Evolutionary conservation across 2,797 vertebrate species (phyloP).

Genomic region (Hemitrygon akajei): DNA sequence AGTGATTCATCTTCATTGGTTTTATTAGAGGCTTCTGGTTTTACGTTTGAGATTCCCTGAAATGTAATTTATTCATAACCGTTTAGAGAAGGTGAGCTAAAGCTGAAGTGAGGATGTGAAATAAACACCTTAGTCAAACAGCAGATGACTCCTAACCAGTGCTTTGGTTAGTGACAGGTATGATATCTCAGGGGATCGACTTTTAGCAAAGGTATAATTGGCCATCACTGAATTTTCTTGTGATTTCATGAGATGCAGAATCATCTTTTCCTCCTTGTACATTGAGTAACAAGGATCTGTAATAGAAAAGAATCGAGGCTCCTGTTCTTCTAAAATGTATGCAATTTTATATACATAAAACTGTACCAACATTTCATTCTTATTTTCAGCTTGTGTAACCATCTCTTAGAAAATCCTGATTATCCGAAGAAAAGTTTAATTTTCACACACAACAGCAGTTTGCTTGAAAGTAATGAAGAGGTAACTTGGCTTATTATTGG

Average conservation of each 20-base stretch:
- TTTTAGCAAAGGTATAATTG: not conserved
- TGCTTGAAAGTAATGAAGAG: conserved; percentile 83
- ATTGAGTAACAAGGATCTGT: conserved; percentile 47
- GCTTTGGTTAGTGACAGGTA: not conserved
- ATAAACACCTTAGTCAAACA: not conserved
- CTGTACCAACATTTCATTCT: conserved; percentile 40
- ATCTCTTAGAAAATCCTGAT: conserved; percentile 86
- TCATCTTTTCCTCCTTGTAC: conserved; percentile 37
- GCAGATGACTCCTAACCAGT: not conserved
- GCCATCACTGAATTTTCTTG: not conserved
- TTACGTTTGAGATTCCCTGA: not conserved
- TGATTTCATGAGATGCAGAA: not conserved
- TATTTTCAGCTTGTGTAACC: conserved; percentile 83
- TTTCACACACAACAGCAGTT: conserved; percentile 76
- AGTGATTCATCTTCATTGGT: not conserved
- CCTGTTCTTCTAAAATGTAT: not conserved
- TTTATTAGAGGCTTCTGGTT: not conserved
- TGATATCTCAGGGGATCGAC: no score
- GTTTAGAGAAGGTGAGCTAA: not conserved
- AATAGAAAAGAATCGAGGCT: conserved; percentile 64
- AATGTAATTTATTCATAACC: not conserved
- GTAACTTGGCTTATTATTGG: conserved; percentile 52
- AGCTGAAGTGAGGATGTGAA: not conserved
- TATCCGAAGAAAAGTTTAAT: conserved; percentile 75
- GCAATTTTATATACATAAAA: not conserved